These are phyloP conservation scores for Yponomeuta sedellus DNA, from an alignment of 2,888 invertebrate species.

Conservation along the genomic window DNA sequence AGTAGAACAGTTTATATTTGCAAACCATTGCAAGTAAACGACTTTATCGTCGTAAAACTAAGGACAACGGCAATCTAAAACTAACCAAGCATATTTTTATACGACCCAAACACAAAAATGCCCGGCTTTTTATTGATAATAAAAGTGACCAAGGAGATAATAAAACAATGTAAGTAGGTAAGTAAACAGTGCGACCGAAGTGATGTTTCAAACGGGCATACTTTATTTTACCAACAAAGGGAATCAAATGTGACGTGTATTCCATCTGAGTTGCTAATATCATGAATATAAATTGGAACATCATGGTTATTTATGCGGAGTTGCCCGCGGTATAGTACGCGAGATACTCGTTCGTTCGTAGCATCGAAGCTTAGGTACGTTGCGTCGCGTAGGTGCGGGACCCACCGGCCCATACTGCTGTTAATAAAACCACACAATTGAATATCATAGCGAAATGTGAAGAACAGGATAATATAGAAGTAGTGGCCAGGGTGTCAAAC, in stretches of 20 bases:
- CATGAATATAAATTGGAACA: slow-evolving; percentile 75
- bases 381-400: background rate
- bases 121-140: background rate
- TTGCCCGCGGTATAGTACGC: slow-evolving; percentile 46
- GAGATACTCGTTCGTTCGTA: slow-evolving; percentile 35
- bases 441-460: background rate
- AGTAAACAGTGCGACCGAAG: background rate
- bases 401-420: background rate
- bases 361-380: slow-evolving; percentile 35
- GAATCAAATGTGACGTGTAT: slow-evolving; percentile 71
- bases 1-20: background rate
- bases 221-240: slow-evolving; percentile 55
- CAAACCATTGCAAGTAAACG: background rate
- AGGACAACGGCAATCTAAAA: background rate
- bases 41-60: background rate
- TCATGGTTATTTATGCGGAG: slow-evolving; percentile 70
- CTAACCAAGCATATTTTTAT: slow-evolving; percentile 1
- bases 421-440: background rate
- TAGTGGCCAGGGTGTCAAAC: too few relatives aligned
- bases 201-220: background rate
- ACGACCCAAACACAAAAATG: background rate
- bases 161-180: background rate
- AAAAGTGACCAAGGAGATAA: background rate
- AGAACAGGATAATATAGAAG: background rate
- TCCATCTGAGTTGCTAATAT: slow-evolving; percentile 64